Conservation (phyloP, 1,140 invertebrate species). For the Drosophila pseudoananassae region DNA sequence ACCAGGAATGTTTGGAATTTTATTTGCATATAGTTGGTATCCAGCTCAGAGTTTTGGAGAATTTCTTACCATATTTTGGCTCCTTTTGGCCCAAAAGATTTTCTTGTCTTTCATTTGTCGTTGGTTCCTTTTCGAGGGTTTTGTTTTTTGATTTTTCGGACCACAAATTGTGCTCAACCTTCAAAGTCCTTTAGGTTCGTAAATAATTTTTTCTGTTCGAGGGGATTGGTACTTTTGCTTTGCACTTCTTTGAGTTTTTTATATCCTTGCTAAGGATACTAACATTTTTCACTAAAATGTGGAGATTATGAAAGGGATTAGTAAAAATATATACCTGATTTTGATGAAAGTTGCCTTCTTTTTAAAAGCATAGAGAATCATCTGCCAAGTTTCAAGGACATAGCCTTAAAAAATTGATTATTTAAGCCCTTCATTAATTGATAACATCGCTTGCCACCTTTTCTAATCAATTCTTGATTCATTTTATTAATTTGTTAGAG, state of each 20-base stretch:
- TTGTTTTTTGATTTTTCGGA: not conserved
- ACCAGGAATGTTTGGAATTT: not conserved
- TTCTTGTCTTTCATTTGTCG: constrained; percentile 36
- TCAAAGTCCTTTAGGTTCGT: not conserved
- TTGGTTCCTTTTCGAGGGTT: constrained; percentile 11
- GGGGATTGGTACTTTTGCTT: constrained; percentile 23
- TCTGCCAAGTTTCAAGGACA: not conserved
- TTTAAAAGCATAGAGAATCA: no score
- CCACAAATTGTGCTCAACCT: constrained; percentile 1
- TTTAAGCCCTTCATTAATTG: no score
- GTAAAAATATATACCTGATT: no score
- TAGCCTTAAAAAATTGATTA: no score
- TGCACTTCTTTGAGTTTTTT: not conserved
- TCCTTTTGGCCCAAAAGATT: constrained; percentile 11
- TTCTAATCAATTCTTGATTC: not conserved
- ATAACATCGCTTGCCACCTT: not conserved
- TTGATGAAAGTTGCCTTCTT: no score
- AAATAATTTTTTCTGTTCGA: not conserved
- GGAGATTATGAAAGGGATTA: no score
- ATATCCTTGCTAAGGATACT: not conserved
- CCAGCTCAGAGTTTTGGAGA: not conserved
- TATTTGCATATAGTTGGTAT: constrained; percentile 29
- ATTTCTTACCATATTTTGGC: constrained; percentile 6
- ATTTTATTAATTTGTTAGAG: constrained; percentile 5
- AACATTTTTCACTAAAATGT: no score